Evolutionary conservation across 2,888 invertebrate genomes (phyloP).

Genomic region (Protonemura montana): DNA sequence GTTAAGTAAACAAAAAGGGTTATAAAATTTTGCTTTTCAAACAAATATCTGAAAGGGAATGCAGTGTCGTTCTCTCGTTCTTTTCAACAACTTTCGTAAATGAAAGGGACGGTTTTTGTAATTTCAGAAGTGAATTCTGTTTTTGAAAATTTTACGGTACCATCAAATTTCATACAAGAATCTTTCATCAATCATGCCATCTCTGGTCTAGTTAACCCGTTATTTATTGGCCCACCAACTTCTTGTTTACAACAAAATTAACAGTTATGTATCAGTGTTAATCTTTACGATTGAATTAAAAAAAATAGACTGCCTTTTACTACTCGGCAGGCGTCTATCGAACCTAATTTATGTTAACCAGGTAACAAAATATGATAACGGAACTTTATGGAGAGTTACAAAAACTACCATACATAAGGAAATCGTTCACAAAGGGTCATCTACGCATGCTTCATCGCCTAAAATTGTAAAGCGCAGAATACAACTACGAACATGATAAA

Average conservation of each 20-base stretch:
- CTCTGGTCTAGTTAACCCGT: constrained; percentile 4
- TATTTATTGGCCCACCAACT: not conserved
- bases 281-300: not conserved
- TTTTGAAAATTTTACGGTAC: not conserved
- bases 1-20: not conserved
- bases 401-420: not conserved
- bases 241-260: not conserved
- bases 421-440: not conserved
- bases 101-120: not conserved
- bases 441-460: too few species aligned
- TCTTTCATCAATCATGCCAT: not conserved
- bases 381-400: not conserved
- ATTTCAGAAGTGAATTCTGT: not conserved
- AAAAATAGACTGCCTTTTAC: not conserved
- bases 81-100: not conserved
- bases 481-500: not conserved
- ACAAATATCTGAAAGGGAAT: constrained; percentile 31
- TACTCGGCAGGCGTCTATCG: not conserved
- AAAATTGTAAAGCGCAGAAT: not conserved
- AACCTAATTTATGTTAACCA: not conserved
- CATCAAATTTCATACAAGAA: not conserved
- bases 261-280: not conserved
- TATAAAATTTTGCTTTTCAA: constrained; percentile 30
- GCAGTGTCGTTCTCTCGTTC: constrained; percentile 3
- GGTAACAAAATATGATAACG: not conserved